Percentiles rank a stretch among this genome's conserved stretches.
Evolutionary conservation across 92 coral and sea anemone genomes (phyloP).

Genomic region (Epizoanthus scotinus): DNA sequence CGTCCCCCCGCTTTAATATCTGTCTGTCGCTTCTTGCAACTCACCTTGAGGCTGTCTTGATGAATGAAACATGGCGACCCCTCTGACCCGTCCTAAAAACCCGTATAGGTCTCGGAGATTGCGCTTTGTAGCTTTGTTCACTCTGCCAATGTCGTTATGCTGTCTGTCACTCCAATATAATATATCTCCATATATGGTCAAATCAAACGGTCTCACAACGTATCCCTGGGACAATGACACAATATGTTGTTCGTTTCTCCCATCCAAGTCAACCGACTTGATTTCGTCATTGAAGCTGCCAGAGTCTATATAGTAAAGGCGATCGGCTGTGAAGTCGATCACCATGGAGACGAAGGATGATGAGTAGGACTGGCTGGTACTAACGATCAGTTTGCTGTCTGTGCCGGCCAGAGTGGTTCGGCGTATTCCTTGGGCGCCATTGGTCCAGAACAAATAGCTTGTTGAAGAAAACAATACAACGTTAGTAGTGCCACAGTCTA

Average conservation of each 20-base stretch:
- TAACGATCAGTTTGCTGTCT: neutral
- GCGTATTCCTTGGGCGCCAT: neutral
- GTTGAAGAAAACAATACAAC: neutral
- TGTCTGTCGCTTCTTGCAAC: neutral
- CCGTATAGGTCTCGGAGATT: neutral
- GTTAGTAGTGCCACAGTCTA: neutral
- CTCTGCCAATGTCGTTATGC: neutral
- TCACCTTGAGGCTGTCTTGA: conserved; percentile 37
- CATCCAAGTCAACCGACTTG: conserved; percentile 23
- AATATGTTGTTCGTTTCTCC: neutral
- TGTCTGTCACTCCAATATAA: conserved; percentile 18
- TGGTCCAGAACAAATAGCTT: conserved; percentile 27
- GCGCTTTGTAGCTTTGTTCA: conserved; percentile 12
- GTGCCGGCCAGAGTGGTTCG: conserved; percentile 12
- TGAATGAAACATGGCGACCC: conserved; percentile 20
- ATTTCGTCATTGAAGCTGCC: neutral
- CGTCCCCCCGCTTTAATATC: too few relatives aligned
- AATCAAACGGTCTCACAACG: conserved; percentile 3
- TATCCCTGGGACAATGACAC: neutral
- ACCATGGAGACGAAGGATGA: neutral
- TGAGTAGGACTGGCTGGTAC: neutral
- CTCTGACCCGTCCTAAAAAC: conserved; percentile 1
- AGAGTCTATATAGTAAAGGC: conserved; percentile 2
- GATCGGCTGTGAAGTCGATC: conserved; percentile 17
- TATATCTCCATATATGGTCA: conserved; percentile 24